phyloP scores from a whole-genome alignment of 2,888 invertebrate species.

The Pseudeuparius sepicola region DNA sequence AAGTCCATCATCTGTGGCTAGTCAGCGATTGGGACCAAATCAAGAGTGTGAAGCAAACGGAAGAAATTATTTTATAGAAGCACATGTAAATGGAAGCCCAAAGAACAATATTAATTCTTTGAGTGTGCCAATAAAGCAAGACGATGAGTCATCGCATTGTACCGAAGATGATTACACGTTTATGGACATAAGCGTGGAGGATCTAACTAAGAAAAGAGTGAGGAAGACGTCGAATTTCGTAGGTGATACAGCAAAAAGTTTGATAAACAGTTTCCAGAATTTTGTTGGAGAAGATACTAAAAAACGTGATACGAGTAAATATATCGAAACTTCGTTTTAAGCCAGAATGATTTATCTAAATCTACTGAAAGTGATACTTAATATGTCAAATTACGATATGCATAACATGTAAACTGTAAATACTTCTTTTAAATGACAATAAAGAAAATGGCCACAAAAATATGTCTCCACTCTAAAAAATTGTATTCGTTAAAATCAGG shows the following conservation, averaged over 20 bases:
- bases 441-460: too few relatives aligned
- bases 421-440: too few relatives aligned
- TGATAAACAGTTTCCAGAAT: constrained; percentile 18
- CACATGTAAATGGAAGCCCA: neutral
- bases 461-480: too few relatives aligned
- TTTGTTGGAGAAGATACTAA: constrained; percentile 16
- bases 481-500: too few relatives aligned
- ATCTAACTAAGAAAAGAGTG: constrained; percentile 13
- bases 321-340: constrained; percentile 22
- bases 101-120: too few relatives aligned
- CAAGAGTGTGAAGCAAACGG: neutral
- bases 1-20: constrained; percentile 13
- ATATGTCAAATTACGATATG: too few relatives aligned
- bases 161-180: constrained; percentile 17
- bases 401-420: too few relatives aligned
- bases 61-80: neutral
- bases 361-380: too few relatives aligned
- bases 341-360: too few relatives aligned
- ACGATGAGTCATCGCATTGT: constrained; percentile 14
- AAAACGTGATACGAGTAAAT: constrained; percentile 13
- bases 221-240: constrained; percentile 7
- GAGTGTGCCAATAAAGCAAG: constrained; percentile 1
- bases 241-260: constrained; percentile 18
- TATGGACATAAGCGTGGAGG: constrained; percentile 20
- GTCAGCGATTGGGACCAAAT: neutral